Conservation (phyloP, 2,888 invertebrate genomes). For the Isoperla grammatica region DNA sequence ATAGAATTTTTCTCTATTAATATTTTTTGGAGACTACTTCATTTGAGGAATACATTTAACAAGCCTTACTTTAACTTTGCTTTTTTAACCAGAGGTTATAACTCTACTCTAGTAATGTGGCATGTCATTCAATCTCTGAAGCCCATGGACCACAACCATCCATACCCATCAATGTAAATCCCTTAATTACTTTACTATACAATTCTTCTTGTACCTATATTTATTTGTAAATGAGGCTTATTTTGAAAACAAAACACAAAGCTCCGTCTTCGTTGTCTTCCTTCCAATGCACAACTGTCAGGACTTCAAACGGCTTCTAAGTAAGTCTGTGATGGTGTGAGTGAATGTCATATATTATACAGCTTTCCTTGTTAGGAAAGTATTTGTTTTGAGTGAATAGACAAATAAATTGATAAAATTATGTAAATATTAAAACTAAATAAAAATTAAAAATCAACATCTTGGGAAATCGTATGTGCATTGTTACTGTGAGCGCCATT, state of each 20-base stretch:
- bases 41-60: background rate
- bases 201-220: slow-evolving; percentile 19
- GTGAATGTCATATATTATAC: slow-evolving; percentile 16
- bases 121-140: background rate
- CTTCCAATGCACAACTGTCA: slow-evolving; percentile 27
- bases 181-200: background rate
- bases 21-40: slow-evolving; percentile 9
- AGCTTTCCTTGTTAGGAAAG: slow-evolving; percentile 21
- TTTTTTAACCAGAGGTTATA: no score
- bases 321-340: slow-evolving; percentile 29
- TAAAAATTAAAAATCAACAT: background rate
- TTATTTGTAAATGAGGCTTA: slow-evolving; percentile 19
- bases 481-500: slow-evolving; percentile 25
- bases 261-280: slow-evolving; percentile 27
- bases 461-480: slow-evolving; percentile 26
- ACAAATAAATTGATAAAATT: slow-evolving; percentile 25
- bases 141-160: slow-evolving; percentile 2
- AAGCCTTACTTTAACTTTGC: no score
- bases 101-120: no score
- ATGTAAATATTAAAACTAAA: slow-evolving; percentile 29
- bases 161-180: background rate
- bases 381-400: slow-evolving; percentile 22
- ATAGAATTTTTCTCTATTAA: slow-evolving; percentile 3
- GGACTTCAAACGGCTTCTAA: slow-evolving; percentile 25
- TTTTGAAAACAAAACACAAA: slow-evolving; percentile 9